These are phyloP conservation scores for Megaceryle maxima DNA, from an alignment of 2,113 vertebrate genomes.

Conservation along the genomic window DNA sequence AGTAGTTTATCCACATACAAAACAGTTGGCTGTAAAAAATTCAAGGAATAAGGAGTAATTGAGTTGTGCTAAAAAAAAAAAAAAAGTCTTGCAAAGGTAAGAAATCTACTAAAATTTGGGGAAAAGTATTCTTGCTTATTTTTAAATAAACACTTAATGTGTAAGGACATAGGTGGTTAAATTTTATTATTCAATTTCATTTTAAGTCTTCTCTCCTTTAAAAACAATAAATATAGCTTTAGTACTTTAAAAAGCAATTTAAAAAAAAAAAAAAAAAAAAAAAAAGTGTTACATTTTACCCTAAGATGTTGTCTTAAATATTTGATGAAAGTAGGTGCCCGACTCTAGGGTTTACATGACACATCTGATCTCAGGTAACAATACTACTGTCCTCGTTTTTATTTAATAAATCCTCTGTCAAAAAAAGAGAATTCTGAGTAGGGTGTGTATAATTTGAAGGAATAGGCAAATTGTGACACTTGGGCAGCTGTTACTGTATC, in stretches of 20 bases:
- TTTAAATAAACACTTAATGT: not conserved
- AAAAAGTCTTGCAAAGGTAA: not conserved
- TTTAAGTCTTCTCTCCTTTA: not conserved
- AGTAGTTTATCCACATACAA: conserved; percentile 37
- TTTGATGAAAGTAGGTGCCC: conserved; percentile 16
- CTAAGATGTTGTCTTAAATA: conserved; percentile 35
- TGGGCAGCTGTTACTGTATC: not conserved
- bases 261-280: not conserved
- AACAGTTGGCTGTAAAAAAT: conserved; percentile 44
- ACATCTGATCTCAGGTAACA: not conserved
- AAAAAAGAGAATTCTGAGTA: not conserved
- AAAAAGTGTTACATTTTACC: not conserved
- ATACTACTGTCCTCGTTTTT: not conserved
- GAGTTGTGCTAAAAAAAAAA: not conserved
- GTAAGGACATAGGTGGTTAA: not conserved
- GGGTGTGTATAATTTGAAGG: not conserved
- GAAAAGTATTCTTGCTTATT: not conserved
- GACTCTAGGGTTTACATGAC: not conserved
- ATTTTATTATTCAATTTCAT: not conserved
- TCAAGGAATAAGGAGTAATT: conserved; percentile 3
- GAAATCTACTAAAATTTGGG: not conserved
- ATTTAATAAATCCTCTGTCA: conserved; percentile 2
- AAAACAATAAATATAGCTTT: not conserved
- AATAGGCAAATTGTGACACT: not conserved
- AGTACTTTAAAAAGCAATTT: not conserved